Evolutionary conservation across 2,797 vertebrate genomes (phyloP).

Genomic region (Neosalanx taihuensis): DNA sequence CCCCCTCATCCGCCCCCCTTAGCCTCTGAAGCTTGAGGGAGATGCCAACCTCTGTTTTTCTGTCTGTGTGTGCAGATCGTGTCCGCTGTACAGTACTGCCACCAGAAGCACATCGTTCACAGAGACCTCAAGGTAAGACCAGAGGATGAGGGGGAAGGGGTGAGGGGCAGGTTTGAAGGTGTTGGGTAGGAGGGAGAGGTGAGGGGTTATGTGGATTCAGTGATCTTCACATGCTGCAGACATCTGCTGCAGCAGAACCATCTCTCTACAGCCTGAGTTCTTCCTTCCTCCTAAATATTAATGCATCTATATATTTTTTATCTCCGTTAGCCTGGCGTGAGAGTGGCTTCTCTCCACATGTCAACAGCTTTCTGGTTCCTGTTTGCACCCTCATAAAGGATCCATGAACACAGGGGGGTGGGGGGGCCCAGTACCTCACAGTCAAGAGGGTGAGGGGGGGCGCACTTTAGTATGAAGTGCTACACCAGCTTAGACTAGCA

Average conservation of each 20-base stretch:
- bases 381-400: slow-evolving; percentile 51
- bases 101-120: slow-evolving; percentile 97
- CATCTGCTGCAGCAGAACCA: slow-evolving; percentile 1
- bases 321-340: neutral
- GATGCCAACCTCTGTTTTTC: slow-evolving; percentile 8
- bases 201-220: neutral
- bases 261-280: neutral
- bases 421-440: neutral
- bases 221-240: slow-evolving; percentile 12
- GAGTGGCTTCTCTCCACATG: neutral
- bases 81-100: slow-evolving; percentile 97
- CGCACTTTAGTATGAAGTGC: slow-evolving; percentile 19
- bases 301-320: slow-evolving; percentile 47
- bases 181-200: neutral
- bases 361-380: slow-evolving; percentile 16
- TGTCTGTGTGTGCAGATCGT: slow-evolving; percentile 81
- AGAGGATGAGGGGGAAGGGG: neutral
- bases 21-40: slow-evolving; percentile 21
- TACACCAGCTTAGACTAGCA: slow-evolving; percentile 6
- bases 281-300: slow-evolving; percentile 46
- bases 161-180: neutral
- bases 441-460: neutral
- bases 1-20: slow-evolving; percentile 47
- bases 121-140: slow-evolving; percentile 93
- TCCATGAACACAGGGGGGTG: slow-evolving; percentile 44